A percentile compares a stretch with the other conserved stretches of the same genome.
These are phyloP conservation scores for Syrrhaptes paradoxus DNA, from an alignment of 2,113 vertebrate genomes.

Conservation along the genomic window DNA sequence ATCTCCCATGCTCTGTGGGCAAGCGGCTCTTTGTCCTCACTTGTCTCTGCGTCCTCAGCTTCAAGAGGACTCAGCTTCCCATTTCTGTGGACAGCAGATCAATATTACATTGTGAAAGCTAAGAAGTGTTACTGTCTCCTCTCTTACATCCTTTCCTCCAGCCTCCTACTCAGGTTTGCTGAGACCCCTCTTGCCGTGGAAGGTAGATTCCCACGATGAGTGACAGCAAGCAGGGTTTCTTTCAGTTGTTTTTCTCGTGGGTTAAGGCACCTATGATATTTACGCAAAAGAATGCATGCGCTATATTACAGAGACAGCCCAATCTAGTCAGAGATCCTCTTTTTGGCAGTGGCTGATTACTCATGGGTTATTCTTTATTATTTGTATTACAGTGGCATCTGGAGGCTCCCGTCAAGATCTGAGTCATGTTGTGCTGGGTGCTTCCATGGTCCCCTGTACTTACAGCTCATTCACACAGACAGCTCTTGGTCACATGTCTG, in stretches of 20 bases:
- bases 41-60: neutral
- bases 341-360: constrained; percentile 22
- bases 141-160: neutral
- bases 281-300: neutral
- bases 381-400: constrained; percentile 26
- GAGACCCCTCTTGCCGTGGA: neutral
- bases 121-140: neutral
- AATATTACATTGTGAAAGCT: neutral
- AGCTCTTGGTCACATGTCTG: neutral
- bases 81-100: neutral
- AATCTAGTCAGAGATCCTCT: neutral
- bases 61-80: neutral
- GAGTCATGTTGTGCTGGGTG: neutral
- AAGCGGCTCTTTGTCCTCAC: neutral
- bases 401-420: neutral
- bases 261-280: neutral
- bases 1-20: neutral
- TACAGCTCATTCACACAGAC: neutral
- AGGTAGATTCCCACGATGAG: neutral
- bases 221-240: neutral
- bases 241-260: neutral
- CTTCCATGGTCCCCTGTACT: neutral
- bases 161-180: neutral
- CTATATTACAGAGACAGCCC: neutral
- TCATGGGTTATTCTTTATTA: constrained; percentile 36